Conservation (phyloP, 2,113 vertebrate genomes). For the Herpetotheres cachinnans region DNA sequence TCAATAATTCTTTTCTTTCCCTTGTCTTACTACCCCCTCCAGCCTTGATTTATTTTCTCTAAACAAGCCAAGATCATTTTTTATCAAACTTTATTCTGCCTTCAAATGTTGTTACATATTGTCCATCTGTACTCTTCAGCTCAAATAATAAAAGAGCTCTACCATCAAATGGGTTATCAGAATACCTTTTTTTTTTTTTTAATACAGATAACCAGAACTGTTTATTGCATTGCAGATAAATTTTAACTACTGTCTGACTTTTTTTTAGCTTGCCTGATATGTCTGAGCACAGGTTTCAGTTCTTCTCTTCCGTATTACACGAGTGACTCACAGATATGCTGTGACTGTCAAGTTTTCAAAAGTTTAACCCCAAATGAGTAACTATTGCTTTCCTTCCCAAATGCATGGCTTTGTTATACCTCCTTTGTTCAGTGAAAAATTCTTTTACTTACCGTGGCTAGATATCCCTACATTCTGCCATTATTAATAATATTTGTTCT, state of each 20-base stretch:
- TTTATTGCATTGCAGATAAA: neutral
- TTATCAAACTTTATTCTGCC: constrained; percentile 1
- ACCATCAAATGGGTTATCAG: neutral
- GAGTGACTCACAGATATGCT: neutral
- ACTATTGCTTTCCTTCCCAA: neutral
- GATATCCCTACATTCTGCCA: neutral
- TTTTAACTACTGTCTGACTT: neutral
- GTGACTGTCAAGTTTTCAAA: neutral
- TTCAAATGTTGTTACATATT: neutral
- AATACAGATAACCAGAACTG: neutral
- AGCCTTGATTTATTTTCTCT: constrained; percentile 23
- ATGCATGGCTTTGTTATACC: neutral
- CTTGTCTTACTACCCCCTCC: neutral
- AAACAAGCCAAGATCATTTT: constrained; percentile 9
- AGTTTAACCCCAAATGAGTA: neutral
- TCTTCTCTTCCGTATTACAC: neutral
- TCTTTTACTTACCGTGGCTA: neutral
- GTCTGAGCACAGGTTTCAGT: neutral
- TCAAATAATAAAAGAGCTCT: neutral
- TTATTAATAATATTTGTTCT: constrained; percentile 31
- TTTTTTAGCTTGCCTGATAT: neutral
- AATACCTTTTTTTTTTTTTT: neutral
- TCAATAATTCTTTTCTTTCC: constrained; percentile 17
- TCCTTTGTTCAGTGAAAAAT: neutral
- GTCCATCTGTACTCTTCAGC: neutral